A percentile compares a stretch with the other conserved stretches of the same genome.
Conservation (phyloP, 2,888 invertebrate species). For the Anarsia innoxiella region DNA sequence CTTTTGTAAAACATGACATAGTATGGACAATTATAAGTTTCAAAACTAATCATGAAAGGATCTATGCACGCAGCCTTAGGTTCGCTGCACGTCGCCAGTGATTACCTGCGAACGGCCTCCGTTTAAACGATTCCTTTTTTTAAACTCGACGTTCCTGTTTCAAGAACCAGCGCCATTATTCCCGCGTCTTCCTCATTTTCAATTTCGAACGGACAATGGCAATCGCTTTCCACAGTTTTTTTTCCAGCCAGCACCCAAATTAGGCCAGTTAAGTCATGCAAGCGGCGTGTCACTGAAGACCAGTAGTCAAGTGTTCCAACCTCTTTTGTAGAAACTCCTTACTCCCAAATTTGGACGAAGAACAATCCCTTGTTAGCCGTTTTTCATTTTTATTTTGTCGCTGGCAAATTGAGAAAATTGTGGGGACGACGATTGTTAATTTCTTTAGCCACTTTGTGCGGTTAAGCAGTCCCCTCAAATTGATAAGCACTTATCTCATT, state of each 20-base stretch:
- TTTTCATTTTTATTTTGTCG: conserved; percentile 33
- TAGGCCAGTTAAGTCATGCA: conserved; percentile 52
- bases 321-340: conserved; percentile 40
- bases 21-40: not conserved
- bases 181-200: conserved; percentile 68
- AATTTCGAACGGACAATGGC: conserved; percentile 67
- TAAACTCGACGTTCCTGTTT: conserved; percentile 69
- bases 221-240: conserved; percentile 41
- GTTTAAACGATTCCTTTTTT: conserved; percentile 70
- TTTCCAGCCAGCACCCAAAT: conserved; percentile 41
- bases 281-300: conserved; percentile 58
- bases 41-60: not conserved
- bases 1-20: not conserved
- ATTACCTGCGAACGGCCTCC: conserved; percentile 71
- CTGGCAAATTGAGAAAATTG: conserved; percentile 60
- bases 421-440: conserved; percentile 34
- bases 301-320: conserved; percentile 51
- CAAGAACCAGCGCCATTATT: conserved; percentile 64
- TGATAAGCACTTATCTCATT: conserved; percentile 45
- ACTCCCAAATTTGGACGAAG: conserved; percentile 34
- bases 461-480: conserved; percentile 36
- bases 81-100: conserved; percentile 58
- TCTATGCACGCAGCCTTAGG: conserved; percentile 26
- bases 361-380: conserved; percentile 50
- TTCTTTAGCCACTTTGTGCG: conserved; percentile 38